Evolutionary conservation across 1,140 invertebrate genomes (phyloP).

Genomic region (Wiebesia pumilae): DNA sequence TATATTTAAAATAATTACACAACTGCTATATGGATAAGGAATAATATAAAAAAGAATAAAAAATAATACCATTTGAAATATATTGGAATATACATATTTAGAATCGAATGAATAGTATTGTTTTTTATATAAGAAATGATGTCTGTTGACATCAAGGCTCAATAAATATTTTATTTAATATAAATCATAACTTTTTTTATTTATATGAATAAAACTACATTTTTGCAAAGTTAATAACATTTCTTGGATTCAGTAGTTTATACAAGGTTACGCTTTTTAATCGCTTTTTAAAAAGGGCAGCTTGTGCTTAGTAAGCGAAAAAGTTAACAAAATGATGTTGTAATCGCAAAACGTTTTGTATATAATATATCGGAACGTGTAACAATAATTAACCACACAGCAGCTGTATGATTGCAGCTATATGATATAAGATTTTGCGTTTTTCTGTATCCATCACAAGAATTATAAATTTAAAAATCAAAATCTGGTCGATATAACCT

Average conservation of each 20-base stretch:
- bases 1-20: too few relatives aligned
- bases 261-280: slow-evolving; percentile 24
- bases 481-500: slow-evolving; percentile 33
- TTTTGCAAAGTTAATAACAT: slow-evolving; percentile 37
- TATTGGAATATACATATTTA: not conserved
- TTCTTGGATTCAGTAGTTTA: slow-evolving; percentile 36
- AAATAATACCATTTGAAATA: too few relatives aligned
- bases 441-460: slow-evolving; percentile 14
- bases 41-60: too few relatives aligned
- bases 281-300: slow-evolving; percentile 36
- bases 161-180: not conserved
- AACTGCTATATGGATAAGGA: too few relatives aligned
- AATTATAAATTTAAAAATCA: slow-evolving; percentile 22
- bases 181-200: slow-evolving; percentile 44
- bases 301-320: slow-evolving; percentile 36
- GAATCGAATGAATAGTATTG: not conserved
- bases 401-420: too few relatives aligned
- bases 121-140: too few relatives aligned
- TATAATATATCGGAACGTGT: slow-evolving; percentile 47
- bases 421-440: too few relatives aligned
- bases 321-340: slow-evolving; percentile 42
- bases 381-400: slow-evolving; percentile 33
- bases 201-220: slow-evolving; percentile 46
- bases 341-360: slow-evolving; percentile 35
- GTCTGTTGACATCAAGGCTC: not conserved